Conservation (phyloP, 2,113 vertebrate species). For the Columbina picui region DNA sequence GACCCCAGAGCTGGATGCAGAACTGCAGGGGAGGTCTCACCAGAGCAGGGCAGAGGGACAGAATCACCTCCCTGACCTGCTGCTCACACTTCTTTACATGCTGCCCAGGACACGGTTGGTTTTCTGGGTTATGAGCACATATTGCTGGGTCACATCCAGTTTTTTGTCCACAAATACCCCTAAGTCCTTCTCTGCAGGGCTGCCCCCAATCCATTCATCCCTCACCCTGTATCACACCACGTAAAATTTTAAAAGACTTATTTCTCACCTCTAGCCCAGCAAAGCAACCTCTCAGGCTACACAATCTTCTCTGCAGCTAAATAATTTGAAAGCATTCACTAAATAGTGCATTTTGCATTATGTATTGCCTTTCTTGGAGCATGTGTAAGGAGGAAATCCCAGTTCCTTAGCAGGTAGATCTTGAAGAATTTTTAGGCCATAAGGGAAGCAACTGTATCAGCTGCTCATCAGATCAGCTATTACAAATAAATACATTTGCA, state of each 20-base stretch:
- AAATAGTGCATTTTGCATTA: neutral
- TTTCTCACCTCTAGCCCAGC: neutral
- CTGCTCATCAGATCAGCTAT: neutral
- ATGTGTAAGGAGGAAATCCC: fast-evolving
- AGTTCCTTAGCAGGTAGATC: neutral
- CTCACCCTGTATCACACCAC: neutral
- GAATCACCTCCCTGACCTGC: fast-evolving
- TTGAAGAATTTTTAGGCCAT: neutral
- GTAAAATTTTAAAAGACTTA: neutral
- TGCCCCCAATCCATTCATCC: neutral
- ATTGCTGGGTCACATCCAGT: too few relatives aligned
- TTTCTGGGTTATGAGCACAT: too few relatives aligned
- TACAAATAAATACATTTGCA: neutral
- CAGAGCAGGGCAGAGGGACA: neutral
- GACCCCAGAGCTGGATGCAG: neutral
- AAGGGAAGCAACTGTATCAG: neutral
- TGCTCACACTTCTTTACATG: too few relatives aligned
- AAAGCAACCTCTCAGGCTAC: neutral
- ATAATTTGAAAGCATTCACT: neutral
- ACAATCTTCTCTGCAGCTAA: neutral
- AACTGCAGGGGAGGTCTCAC: neutral
- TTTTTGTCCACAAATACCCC: too few relatives aligned
- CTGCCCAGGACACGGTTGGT: too few relatives aligned
- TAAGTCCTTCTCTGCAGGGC: neutral
- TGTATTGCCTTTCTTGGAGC: neutral